Evolutionary conservation across 2,797 vertebrate species (phyloP).

Genomic region (Lophius americanus): DNA sequence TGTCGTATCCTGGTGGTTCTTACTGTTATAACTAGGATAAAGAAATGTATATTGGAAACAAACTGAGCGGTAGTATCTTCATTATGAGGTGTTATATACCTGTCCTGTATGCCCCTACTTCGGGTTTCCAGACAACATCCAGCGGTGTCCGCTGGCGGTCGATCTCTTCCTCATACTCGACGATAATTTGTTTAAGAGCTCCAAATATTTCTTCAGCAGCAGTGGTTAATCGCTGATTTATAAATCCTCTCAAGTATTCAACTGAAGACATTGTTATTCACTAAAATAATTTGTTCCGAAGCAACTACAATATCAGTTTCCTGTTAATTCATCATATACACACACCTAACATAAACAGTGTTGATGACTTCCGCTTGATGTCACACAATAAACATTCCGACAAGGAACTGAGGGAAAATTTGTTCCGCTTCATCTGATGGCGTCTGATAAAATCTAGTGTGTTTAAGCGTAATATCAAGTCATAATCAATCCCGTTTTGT

Average conservation of each 20-base stretch:
- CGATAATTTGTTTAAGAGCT: background rate
- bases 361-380: background rate
- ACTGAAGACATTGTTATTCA: background rate
- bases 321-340: background rate
- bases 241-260: background rate
- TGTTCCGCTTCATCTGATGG: background rate
- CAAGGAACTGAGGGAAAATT: background rate
- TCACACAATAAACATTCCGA: background rate
- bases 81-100: background rate
- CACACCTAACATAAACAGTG: background rate
- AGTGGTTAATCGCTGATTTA: background rate
- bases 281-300: background rate
- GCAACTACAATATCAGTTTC: background rate
- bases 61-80: no score
- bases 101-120: no score
- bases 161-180: background rate
- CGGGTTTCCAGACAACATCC: background rate
- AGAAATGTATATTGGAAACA: no score
- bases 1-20: no score
- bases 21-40: no score
- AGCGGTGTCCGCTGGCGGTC: background rate
- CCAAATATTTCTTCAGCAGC: background rate
- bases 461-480: no score
- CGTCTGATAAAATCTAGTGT: no score
- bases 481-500: no score